Base-by-base conservation (phyloP, 2,113 vertebrate species). In the Aix galericulata region DNA sequence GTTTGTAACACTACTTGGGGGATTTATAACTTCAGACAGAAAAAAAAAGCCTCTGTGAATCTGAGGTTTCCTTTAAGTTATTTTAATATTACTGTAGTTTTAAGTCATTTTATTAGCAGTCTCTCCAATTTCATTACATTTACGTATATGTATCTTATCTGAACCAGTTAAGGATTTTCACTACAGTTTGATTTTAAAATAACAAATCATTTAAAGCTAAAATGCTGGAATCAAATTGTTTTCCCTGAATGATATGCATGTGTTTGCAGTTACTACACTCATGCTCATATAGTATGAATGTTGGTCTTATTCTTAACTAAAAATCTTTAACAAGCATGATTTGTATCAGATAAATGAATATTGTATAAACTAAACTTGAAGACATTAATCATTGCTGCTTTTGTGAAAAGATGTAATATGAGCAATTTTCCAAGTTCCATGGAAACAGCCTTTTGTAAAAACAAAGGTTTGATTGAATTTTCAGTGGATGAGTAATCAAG, bases 1-100 rank as follows among this genome's bases (percentile, higher is more conserved):
- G 95, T 98, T 97, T 97, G 86, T 98, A 98, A 98, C 98, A 98
- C 98, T 98, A 98, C 97, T 96, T 98, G 91, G 95, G 95, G 96
- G 95, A 94, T 95, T 96, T 97, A 59, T 96, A 92, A 96, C 94
- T 97, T 97, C 94, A 94, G 23, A 96, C 58, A 66, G 62, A 86
- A 93, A 93, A 95, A 92, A 96, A 94, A 93, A 97, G 82, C 96
- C 96, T 97, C 91, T 93, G 29, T 87, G 73, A 95, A 60, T 83
- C 92, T 56, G 59, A 96, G 90, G 97, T 93, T 96, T 94, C 59
- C 83, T 95, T 91, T 97, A 98, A 98, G 79, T 98, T 98, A 98
- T 97, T 98, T 97, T 97, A 94, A 90, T 95, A 93, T 97, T 95
- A 60, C 77, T 97, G 38, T 91, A 97, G 89, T 93, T 96, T 48